Evolutionary conservation across 2,888 invertebrate species (phyloP).

Genomic region (Anthophora plumipes): DNA sequence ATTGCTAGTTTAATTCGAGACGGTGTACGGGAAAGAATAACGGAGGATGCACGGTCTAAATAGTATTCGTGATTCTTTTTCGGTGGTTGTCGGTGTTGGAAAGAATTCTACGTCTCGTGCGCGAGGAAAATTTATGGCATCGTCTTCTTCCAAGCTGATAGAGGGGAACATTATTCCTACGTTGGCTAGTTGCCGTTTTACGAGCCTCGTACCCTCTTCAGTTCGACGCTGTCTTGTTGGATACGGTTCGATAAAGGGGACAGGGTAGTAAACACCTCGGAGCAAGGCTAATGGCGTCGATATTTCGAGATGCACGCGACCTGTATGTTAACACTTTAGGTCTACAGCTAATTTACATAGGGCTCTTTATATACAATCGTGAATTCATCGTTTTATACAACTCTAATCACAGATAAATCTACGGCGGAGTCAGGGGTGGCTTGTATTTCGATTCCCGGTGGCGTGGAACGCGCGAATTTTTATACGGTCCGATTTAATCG

Average conservation of each 20-base stretch:
- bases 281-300: conserved; percentile 8
- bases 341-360: too few species aligned
- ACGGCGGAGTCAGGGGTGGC: background rate
- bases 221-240: background rate
- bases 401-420: conserved; percentile 18
- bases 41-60: too few species aligned
- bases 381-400: background rate
- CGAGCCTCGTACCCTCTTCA: background rate
- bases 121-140: background rate
- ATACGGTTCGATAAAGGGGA: background rate
- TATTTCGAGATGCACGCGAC: background rate
- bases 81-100: too few species aligned
- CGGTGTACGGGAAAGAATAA: too few species aligned
- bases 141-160: background rate
- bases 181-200: background rate
- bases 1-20: background rate
- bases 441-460: background rate
- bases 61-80: too few species aligned
- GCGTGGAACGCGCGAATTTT: background rate
- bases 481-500: conserved; percentile 19
- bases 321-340: background rate
- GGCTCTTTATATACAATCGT: too few species aligned
- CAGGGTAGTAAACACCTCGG: conserved; percentile 9
- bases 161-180: too few species aligned
- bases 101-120: too few species aligned